Evolutionary conservation across 2,888 invertebrate species (phyloP), one percentile per base, ranked within the genome.

Genomic region (Hanleya hanleyi): DNA sequence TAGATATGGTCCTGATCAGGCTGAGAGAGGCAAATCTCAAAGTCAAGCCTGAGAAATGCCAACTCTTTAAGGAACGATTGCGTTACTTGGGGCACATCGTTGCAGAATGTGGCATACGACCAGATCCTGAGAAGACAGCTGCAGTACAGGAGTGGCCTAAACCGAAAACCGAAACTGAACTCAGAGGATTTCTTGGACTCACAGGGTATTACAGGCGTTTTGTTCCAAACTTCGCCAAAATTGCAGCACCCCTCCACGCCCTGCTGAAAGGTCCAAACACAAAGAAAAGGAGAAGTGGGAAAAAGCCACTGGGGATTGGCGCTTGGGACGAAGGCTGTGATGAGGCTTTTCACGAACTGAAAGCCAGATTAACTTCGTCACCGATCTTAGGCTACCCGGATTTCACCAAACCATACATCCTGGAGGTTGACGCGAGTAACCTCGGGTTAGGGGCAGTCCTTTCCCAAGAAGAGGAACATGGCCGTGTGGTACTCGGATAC

Each of bases 351-450:
- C n/a, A 64, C 6, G 35, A 29, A 12, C 50, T 81, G 66, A 78
- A 77, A 41, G 35, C 47, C n/a, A 36, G 12, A 15, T 49, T 83
- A 18, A 72, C 72, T 3, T 33, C 69, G 47, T 71, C 77, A 2
- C 75, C 78, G 15, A 67, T 83, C 7, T 65, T 83, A n/a, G 77
- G 77, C 9, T 80, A 73, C 32, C 70, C 82, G 0, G 79, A 82
- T 38, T 79, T 78, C 49, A 49, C 32, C 6, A 49, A 47, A 32
- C 73, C 77, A 12, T 83, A 70, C 50, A 69, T 79, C 2, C 51
- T 82, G 57, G 77, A 82, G 35, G 70, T 70, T 12, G 81, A 80
- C 68, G 80, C 76, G 6, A 72, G 74, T 49, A 36, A 73, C 29
- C 29, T 62, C 9, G 78, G 80, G 1, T 57, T 81, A 1, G 78